Conservation (phyloP, 1,140 invertebrate genomes). For the Nasonia longicornis region DNA sequence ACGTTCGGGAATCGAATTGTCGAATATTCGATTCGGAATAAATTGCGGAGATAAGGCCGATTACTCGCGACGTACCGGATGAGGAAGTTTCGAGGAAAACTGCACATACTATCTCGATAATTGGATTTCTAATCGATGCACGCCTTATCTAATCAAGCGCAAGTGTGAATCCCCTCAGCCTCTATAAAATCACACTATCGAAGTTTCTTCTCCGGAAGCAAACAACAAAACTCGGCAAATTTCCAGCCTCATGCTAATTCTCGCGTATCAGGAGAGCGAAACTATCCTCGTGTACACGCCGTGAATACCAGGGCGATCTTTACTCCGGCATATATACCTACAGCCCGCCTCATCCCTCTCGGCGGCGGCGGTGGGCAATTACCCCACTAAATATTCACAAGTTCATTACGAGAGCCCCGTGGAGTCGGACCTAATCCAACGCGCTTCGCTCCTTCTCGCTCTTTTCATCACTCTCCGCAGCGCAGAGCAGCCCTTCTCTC, state of each 20-base stretch:
- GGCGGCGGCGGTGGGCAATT: constrained; percentile 62
- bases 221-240: background rate
- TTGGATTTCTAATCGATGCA: background rate
- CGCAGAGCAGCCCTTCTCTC: constrained; percentile 27
- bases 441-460: constrained; percentile 47
- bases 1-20: background rate
- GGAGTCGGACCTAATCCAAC: constrained; percentile 54
- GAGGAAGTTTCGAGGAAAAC: too few relatives aligned
- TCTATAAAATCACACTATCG: background rate
- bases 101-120: too few relatives aligned
- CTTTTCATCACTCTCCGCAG: constrained; percentile 49
- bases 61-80: too few relatives aligned
- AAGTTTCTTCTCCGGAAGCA: too few relatives aligned
- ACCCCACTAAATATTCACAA: constrained; percentile 69
- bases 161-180: background rate
- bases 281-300: background rate
- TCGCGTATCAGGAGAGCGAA: background rate
- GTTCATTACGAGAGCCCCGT: constrained; percentile 63
- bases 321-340: background rate
- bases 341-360: constrained; percentile 12
- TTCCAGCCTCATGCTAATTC: background rate
- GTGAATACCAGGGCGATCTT: background rate
- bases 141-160: background rate
- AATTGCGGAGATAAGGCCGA: too few relatives aligned
- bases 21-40: background rate